Evolutionary conservation across 2,113 vertebrate species (phyloP).

Genomic region (Isurus oxyrinchus): DNA sequence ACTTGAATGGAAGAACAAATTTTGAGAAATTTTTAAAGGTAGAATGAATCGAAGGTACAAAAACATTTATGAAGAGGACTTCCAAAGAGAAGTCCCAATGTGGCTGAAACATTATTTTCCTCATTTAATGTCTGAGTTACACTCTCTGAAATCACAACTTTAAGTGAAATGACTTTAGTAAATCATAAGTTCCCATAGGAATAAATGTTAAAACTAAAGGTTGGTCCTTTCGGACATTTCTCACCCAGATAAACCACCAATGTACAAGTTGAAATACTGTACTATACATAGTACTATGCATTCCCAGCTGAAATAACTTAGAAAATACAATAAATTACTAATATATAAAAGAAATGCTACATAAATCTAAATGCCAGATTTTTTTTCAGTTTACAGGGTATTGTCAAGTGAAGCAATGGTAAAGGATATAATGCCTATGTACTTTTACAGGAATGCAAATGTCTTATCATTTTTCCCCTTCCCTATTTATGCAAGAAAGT

Average conservation of each 20-base stretch:
- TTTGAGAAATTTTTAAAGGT: background rate
- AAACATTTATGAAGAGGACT: background rate
- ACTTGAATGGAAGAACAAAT: background rate
- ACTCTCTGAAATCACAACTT: background rate
- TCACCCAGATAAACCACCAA: background rate
- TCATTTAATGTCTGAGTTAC: background rate
- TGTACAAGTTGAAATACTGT: background rate
- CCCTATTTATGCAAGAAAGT: background rate
- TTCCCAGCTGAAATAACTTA: background rate
- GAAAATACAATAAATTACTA: background rate
- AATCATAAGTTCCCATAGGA: background rate
- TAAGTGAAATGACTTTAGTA: background rate
- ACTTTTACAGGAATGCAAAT: background rate
- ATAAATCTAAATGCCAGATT: background rate
- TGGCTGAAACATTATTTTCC: background rate
- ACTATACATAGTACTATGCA: background rate
- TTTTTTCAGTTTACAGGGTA: background rate
- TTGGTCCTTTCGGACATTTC: too few species aligned
- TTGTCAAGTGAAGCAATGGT: background rate
- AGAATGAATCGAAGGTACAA: background rate
- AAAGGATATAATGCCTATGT: background rate
- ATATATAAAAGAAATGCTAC: background rate
- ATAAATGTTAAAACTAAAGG: background rate
- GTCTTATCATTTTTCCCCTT: too few species aligned
- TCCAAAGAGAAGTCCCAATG: background rate